Evolutionary conservation across 2,113 vertebrate species (phyloP).

Genomic region (Rhegmatorhina hoffmannsi): DNA sequence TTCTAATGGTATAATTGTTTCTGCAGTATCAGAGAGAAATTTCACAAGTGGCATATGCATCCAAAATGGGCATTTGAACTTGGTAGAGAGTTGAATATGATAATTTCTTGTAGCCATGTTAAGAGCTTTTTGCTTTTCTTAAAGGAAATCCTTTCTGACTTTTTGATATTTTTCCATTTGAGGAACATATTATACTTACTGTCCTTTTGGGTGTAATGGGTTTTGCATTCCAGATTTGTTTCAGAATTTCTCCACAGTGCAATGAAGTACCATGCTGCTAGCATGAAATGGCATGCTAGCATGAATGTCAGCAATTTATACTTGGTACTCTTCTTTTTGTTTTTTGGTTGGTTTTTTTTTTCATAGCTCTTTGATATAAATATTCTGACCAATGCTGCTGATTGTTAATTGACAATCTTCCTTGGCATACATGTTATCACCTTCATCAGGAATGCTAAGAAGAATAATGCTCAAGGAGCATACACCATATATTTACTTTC

Average conservation of each 20-base stretch:
- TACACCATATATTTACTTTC: background rate
- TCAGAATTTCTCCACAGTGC: background rate
- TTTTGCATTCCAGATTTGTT: background rate
- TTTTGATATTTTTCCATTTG: background rate
- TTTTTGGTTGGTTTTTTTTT: no score
- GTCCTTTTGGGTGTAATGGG: background rate
- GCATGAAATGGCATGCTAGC: background rate
- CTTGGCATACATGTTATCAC: background rate
- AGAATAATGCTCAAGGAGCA: background rate
- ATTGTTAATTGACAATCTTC: background rate
- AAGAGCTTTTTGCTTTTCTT: background rate
- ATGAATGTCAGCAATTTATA: background rate
- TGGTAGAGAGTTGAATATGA: background rate
- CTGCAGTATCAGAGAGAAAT: background rate
- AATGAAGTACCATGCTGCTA: background rate
- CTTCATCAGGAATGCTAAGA: background rate
- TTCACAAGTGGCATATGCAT: background rate
- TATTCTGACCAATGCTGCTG: background rate
- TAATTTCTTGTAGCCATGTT: background rate
- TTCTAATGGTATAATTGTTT: background rate
- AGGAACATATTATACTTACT: background rate
- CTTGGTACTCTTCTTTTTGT: background rate
- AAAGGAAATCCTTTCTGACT: background rate
- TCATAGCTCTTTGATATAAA: background rate
- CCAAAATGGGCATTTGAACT: background rate